phyloP scores from a whole-genome alignment of 2,113 vertebrate species.

The Zootoca vivipara region DNA sequence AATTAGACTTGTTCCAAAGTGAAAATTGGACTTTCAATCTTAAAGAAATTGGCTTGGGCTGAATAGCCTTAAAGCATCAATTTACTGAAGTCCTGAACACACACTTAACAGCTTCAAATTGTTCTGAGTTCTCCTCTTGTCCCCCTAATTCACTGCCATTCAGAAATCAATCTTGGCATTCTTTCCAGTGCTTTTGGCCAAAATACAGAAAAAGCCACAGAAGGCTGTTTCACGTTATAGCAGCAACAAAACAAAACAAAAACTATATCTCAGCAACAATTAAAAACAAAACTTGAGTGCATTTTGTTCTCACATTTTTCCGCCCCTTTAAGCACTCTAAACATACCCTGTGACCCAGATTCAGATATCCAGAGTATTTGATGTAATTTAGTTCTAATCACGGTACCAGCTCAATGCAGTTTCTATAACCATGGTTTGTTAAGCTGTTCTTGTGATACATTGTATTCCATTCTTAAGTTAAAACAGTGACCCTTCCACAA shows the following conservation, averaged over 20 bases:
- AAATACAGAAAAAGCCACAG: neutral
- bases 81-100: neutral
- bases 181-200: neutral
- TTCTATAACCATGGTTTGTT: neutral
- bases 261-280: neutral
- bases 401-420: too few species aligned
- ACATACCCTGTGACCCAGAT: neutral
- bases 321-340: neutral
- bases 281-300: neutral
- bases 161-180: neutral
- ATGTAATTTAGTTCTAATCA: neutral
- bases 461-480: neutral
- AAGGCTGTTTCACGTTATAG: neutral
- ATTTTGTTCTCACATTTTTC: neutral
- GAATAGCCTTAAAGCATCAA: neutral
- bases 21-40: neutral
- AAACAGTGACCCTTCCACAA: neutral
- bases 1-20: neutral
- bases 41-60: neutral
- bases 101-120: constrained; percentile 2
- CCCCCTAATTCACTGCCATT: neutral
- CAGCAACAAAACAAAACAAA: neutral
- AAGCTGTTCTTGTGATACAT: neutral
- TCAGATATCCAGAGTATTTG: neutral
- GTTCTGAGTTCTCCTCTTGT: neutral